These are phyloP conservation scores for Heliconius ethilla DNA, from an alignment of 2,888 invertebrate genomes.

Conservation along the genomic window DNA sequence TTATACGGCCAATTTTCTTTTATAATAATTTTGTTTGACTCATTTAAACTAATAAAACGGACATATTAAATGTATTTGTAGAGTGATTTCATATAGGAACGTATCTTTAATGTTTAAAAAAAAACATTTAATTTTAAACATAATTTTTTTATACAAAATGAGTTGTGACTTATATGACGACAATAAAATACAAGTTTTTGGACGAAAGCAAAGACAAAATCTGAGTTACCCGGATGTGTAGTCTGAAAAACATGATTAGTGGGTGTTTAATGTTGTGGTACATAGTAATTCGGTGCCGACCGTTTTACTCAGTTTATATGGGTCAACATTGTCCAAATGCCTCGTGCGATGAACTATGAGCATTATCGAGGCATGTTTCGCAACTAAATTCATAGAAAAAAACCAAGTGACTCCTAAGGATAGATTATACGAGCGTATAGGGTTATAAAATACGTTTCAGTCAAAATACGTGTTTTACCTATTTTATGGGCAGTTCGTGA, in stretches of 20 bases:
- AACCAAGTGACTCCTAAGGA: slow-evolving; percentile 21
- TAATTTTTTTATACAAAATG: slow-evolving; percentile 29
- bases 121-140: background rate
- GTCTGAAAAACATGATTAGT: slow-evolving; percentile 51
- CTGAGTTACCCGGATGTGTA: slow-evolving; percentile 39
- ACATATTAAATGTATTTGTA: slow-evolving; percentile 24
- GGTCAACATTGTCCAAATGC: slow-evolving; percentile 57
- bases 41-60: slow-evolving; percentile 28
- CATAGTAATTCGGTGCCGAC: slow-evolving; percentile 54
- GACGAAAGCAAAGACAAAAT: slow-evolving; percentile 39
- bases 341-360: slow-evolving; percentile 56
- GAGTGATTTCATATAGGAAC: slow-evolving; percentile 14
- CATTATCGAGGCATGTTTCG: slow-evolving; percentile 47
- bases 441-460: slow-evolving; percentile 39
- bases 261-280: slow-evolving; percentile 56
- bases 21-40: slow-evolving; percentile 18
- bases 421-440: slow-evolving; percentile 37
- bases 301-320: slow-evolving; percentile 48
- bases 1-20: slow-evolving; percentile 20
- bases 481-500: slow-evolving; percentile 39
- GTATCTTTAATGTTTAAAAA: background rate
- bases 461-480: slow-evolving; percentile 36
- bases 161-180: slow-evolving; percentile 31
- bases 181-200: slow-evolving; percentile 33
- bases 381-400: slow-evolving; percentile 42